Evolutionary conservation across 2,888 invertebrate species (phyloP).

Genomic region (Noctua pronuba): DNA sequence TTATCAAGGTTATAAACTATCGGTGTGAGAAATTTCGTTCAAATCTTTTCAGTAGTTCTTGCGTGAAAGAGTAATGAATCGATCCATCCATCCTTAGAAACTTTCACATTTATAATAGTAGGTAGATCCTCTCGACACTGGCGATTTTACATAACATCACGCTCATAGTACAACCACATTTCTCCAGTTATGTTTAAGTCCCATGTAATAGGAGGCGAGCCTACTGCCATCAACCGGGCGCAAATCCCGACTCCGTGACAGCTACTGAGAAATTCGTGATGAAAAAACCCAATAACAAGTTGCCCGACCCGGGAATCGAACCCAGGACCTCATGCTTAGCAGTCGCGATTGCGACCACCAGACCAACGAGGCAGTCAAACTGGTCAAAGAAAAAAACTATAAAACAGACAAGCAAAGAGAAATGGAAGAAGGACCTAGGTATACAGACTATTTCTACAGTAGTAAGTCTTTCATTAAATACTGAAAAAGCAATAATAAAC

Average conservation of each 20-base stretch:
- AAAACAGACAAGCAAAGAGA: not conserved
- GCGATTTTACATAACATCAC: not conserved
- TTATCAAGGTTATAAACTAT: not conserved
- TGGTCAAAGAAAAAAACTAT: not conserved
- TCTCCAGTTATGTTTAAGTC: too few relatives aligned
- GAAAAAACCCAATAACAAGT: too few relatives aligned
- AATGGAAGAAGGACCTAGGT: not conserved
- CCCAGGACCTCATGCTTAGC: too few relatives aligned
- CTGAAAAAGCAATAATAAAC: constrained; percentile 9
- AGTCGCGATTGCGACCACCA: too few relatives aligned
- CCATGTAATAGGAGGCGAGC: too few relatives aligned
- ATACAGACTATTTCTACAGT: not conserved
- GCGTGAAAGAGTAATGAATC: not conserved
- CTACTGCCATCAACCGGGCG: too few relatives aligned
- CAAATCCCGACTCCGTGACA: too few relatives aligned
- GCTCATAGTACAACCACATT: too few relatives aligned
- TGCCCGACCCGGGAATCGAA: too few relatives aligned
- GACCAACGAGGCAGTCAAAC: too few relatives aligned
- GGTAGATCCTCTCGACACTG: not conserved
- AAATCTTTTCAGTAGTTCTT: not conserved
- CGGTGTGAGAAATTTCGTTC: not conserved
- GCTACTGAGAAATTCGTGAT: too few relatives aligned
- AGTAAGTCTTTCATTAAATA: constrained; percentile 13
- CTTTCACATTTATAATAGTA: not conserved
- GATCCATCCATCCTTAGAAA: not conserved